A percentile compares a stretch with the other conserved stretches of the same genome.
These are phyloP conservation scores for Colaptes auratus DNA, from an alignment of 2,113 vertebrate species.

Conservation along the genomic window DNA sequence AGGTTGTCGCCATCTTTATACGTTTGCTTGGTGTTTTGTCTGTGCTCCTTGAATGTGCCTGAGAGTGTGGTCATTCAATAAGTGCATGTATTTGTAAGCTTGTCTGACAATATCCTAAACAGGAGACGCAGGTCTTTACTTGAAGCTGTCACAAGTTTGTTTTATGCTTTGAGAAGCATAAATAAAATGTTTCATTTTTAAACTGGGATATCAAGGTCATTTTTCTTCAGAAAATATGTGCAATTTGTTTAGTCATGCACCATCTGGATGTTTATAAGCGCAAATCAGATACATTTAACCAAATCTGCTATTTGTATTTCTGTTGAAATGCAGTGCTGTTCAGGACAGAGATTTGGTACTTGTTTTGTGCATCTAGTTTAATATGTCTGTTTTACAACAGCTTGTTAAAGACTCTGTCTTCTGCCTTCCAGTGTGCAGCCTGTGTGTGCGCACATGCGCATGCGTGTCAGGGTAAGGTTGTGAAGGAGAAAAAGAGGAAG, in stretches of 20 bases:
- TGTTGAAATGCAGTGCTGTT: constrained; percentile 16
- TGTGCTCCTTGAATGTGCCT: neutral
- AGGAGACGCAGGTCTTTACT: constrained; percentile 6
- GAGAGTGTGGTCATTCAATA: neutral
- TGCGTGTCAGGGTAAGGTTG: neutral
- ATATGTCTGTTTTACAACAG: constrained; percentile 29
- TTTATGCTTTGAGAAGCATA: constrained; percentile 42
- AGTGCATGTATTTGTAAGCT: neutral
- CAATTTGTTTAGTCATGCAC: constrained; percentile 70
- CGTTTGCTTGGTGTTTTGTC: neutral
- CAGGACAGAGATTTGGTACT: constrained; percentile 15
- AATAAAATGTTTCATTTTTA: constrained; percentile 63
- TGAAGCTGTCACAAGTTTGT: constrained; percentile 24
- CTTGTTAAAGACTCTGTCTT: constrained; percentile 24
- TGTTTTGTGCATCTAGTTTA: constrained; percentile 15
- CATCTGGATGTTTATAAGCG: constrained; percentile 71
- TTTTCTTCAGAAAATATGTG: constrained; percentile 69
- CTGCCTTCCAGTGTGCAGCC: constrained; percentile 29
- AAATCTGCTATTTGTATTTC: constrained; percentile 62
- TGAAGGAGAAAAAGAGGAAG: constrained; percentile 34
- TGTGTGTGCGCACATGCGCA: neutral
- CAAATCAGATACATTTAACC: constrained; percentile 58
- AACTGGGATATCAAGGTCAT: constrained; percentile 65
- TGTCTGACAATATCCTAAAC: neutral
- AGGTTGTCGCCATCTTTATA: neutral